Conservation (phyloP, 2,797 vertebrate genomes). For the Amphiprion clarkii region DNA sequence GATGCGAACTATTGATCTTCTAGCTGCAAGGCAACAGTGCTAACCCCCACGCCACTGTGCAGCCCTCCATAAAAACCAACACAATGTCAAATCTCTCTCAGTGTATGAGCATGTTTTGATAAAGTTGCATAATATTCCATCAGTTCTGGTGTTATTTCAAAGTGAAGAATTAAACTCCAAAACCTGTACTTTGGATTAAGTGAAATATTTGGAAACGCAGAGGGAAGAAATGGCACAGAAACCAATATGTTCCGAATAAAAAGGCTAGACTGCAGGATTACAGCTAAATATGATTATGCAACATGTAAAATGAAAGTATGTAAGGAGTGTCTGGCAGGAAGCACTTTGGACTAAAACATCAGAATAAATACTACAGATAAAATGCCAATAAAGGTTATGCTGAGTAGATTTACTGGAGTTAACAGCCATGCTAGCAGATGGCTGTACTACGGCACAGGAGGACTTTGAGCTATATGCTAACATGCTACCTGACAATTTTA, state of each 20-base stretch:
- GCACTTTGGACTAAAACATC: too few species aligned
- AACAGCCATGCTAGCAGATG: not conserved
- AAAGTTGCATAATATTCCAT: not conserved
- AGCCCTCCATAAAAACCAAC: not conserved
- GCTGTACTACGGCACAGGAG: not conserved
- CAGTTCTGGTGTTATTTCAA: not conserved
- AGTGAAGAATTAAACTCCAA: slow-evolving; percentile 1
- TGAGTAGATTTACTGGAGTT: too few species aligned
- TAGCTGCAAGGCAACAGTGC: too few species aligned
- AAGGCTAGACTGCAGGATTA: slow-evolving; percentile 19
- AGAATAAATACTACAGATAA: too few species aligned
- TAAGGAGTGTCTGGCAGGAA: not conserved
- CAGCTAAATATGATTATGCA: slow-evolving; percentile 25
- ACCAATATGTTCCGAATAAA: slow-evolving; percentile 1
- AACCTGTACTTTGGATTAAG: slow-evolving; percentile 5
- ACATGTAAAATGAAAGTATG: not conserved
- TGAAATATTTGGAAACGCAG: not conserved
- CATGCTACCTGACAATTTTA: too few species aligned
- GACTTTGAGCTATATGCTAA: not conserved
- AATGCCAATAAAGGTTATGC: too few species aligned
- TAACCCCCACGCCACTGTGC: too few species aligned
- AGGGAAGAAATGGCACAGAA: slow-evolving; percentile 10
- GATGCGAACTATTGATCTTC: too few species aligned
- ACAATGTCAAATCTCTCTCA: not conserved
- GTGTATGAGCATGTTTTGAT: not conserved